Base-by-base conservation (phyloP, 37 sponge, comb jelly and placozoan genomes). In the Bolinopsis microptera region DNA sequence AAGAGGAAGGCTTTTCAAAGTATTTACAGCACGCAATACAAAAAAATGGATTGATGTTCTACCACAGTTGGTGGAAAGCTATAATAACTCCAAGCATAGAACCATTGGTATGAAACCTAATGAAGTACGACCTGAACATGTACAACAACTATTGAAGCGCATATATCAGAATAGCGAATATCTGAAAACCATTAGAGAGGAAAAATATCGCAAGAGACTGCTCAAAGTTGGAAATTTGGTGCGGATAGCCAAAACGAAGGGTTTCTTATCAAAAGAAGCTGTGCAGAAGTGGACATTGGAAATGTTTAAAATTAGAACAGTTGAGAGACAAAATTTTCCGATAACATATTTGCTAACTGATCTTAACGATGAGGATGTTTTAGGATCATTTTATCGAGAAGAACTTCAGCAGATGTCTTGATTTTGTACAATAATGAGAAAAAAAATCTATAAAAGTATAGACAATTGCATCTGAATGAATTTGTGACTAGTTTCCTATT, bases 371-470 rank as follows among this genome's bases (percentile, higher is more conserved):
- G 32, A 16, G 0, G 36, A 77, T 32, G 13, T 77, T 3, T 32
- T 32, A 9, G 32, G 32, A 35, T 77, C 80, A 32, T 77, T 77
- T 77, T 77, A 77, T 34, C 33, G 33, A 34, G 80, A 77, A 32
- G 80, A 77, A 77, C 36, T 77, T 1, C 80, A 77, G 33, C 28
- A 77, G 32, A 77, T 34, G 74, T 70, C 23, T 70, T 70, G 74
- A 70, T n/a, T n/a, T n/a, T n/a, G n/a, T n/a, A n/a, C n/a, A n/a
- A n/a, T n/a, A n/a, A n/a, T n/a, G n/a, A n/a, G n/a, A n/a, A n/a
- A n/a, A n/a, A n/a, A n/a, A n/a, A n/a, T n/a, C n/a, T 48, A 48
- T 48, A 13, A 18, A 48, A 48, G 61, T 48, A 18, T 48, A 48
- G 13, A 18, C 61, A 48, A 48, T 13, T 48, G 13, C 61, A 48